These are phyloP conservation scores for Schizaphis graminum DNA, from an alignment of 2,888 invertebrate genomes.

Conservation along the genomic window DNA sequence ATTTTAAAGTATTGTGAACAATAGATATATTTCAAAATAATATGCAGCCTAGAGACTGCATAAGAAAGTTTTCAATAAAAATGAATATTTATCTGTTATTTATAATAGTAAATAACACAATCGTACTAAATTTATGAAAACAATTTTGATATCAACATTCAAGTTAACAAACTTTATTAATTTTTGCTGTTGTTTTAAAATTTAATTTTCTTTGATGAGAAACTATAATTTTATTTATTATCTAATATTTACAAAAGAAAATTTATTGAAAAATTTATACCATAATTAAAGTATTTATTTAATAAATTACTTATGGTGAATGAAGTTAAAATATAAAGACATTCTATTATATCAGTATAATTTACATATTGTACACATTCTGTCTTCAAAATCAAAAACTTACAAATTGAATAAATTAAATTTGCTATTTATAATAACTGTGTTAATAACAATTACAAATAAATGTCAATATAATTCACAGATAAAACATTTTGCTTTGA, in stretches of 20 bases:
- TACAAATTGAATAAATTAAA: background rate
- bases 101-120: background rate
- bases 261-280: background rate
- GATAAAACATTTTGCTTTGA: conserved; percentile 58
- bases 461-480: conserved; percentile 19
- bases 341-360: background rate
- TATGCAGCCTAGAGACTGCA: background rate
- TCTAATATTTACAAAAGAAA: background rate
- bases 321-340: background rate
- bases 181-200: background rate
- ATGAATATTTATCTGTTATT: background rate
- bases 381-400: background rate
- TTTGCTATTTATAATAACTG: background rate
- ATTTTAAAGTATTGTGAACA: background rate
- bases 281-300: background rate
- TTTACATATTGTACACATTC: background rate
- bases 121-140: background rate
- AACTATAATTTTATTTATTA: background rate
- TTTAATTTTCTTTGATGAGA: background rate
- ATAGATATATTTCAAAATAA: background rate
- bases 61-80: background rate
- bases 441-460: background rate
- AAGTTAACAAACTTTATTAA: background rate
- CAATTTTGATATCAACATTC: background rate
- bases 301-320: background rate